Percentiles rank a stretch among this genome's conserved stretches.
These are phyloP conservation scores for Phaetusa simplex DNA, from an alignment of 2,113 vertebrate genomes.

Conservation along the genomic window DNA sequence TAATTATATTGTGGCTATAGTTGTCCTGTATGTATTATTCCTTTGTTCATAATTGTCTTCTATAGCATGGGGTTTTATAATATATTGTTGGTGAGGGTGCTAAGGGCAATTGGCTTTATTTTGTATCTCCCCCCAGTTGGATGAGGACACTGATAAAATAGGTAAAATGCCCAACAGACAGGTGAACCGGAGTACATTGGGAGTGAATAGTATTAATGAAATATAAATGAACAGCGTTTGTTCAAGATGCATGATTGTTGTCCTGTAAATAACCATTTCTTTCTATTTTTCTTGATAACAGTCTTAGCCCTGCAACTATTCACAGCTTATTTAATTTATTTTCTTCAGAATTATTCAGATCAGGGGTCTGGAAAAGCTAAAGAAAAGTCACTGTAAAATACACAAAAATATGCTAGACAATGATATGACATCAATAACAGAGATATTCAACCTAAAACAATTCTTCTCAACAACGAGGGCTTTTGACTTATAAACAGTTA, in stretches of 20 bases:
- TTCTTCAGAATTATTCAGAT: not conserved
- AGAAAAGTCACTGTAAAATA: not conserved
- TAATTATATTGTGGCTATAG: not conserved
- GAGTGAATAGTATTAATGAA: not conserved
- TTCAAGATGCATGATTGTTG: not conserved
- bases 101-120: not conserved
- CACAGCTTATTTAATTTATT: not conserved
- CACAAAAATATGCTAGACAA: not conserved
- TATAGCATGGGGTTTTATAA: not conserved
- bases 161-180: not conserved
- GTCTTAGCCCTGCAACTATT: not conserved
- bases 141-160: not conserved
- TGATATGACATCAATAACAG: not conserved
- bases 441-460: not conserved
- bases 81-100: not conserved
- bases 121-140: not conserved
- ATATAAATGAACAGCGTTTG: not conserved
- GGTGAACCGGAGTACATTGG: fast-evolving
- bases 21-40: not conserved
- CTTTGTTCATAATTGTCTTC: not conserved
- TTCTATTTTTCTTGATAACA: not conserved
- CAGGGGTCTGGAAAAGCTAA: not conserved
- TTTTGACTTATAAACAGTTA: not conserved
- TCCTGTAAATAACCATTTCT: not conserved
- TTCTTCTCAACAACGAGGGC: not conserved